Conservation (phyloP, 2,888 invertebrate species). For the Sarcophaga subvicina region DNA sequence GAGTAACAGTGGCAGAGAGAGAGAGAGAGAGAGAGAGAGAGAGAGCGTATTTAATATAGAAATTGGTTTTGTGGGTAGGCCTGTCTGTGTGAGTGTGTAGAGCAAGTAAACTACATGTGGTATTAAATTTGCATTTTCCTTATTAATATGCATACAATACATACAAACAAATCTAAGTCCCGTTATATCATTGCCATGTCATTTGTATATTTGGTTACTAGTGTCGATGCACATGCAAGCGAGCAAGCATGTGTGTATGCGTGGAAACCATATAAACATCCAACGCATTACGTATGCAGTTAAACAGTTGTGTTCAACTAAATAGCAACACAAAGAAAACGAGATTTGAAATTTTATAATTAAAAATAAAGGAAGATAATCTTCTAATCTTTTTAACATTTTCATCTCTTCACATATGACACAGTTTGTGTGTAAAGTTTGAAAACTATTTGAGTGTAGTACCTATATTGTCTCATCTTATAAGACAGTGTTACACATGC, state of each 20-base stretch:
- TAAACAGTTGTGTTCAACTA: background rate
- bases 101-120: slow-evolving; percentile 8
- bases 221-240: background rate
- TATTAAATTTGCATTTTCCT: slow-evolving; percentile 36
- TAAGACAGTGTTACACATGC: no score
- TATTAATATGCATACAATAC: slow-evolving; percentile 35
- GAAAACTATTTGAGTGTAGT: no score
- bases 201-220: slow-evolving; percentile 2
- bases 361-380: no score
- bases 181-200: slow-evolving; percentile 31
- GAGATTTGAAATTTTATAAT: no score
- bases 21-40: no score
- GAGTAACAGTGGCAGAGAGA: no score
- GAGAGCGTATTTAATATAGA: no score
- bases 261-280: background rate
- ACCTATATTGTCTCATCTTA: no score
- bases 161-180: slow-evolving; percentile 3
- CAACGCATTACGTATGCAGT: background rate
- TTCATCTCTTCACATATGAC: no score
- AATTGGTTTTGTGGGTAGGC: no score
- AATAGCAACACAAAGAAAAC: background rate
- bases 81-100: background rate
- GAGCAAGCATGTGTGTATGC: background rate
- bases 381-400: no score
- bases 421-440: no score